Evolutionary conservation across 2,113 vertebrate species (phyloP), one percentile per base, ranked within the genome.

Genomic region (Rhegmatorhina hoffmannsi): DNA sequence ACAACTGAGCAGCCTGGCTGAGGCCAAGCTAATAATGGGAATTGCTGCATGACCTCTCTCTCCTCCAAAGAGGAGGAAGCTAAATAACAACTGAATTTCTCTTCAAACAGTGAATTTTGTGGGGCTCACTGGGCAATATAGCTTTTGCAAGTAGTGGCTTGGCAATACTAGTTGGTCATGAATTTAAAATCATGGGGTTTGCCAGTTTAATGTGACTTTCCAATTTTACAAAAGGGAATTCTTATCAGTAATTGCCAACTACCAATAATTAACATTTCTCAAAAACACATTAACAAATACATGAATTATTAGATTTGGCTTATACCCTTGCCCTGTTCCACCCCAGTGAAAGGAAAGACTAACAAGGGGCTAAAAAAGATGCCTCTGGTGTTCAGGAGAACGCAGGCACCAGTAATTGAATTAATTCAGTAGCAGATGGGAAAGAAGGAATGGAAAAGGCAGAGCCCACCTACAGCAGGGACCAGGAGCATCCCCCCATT

Each of bases 161-260:
- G 0, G 36, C 81, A 92, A 44, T 31, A 62, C 0, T 0, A 66
- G n/a, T 10, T 34, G 10, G 6, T 55, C 77, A 56, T 25, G 1
- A 8, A 64, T 60, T 77, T 74, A 34, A 88, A 92, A 60, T 26
- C 2, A 29, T 7, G 13, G 0, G 2, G 26, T 58, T 83, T 59
- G 43, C 62, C 18, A 49, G 19, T 26, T 86, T 25, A 29, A 55
- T 29, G 11, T 16, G 16, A 66, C 55, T 80, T 79, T 49, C 31
- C 24, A 49, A 7, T 40, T 90, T 73, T 52, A 6, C 34, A 72
- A 76, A 62, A 40, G 11, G 7, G 15, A 76, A 63, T 73, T 53
- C 4, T 75, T 13, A n/a, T 14, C 8, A 44, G 2, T 40, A 60
- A 53, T 13, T 46, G 19, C n/a, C 7, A 58, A 58, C 19, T 58